Base-by-base conservation (phyloP, 2,888 invertebrate genomes). In the Gibbula magus region DNA sequence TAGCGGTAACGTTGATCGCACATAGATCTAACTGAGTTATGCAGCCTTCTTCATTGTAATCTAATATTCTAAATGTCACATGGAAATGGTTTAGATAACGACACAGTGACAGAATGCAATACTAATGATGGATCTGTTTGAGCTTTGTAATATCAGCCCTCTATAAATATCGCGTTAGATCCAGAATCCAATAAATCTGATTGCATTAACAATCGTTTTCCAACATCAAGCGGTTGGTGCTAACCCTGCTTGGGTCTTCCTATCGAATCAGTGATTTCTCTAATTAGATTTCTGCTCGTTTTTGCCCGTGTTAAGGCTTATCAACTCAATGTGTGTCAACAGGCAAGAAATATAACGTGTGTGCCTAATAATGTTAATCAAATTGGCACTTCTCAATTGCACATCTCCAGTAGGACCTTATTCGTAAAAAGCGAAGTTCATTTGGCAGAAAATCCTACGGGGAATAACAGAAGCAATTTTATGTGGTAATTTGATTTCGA, bases 271-370 rank as follows among this genome's bases (percentile, higher is more conserved):
- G 70, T 35, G 32, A 20, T 29, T 35, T 39, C 70, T 70, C 35
- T 70, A 70, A 70, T 70, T 70, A 70, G 70, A 70, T 70, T 35
- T 32, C 20, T 39, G 39, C 25, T 39, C 16, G 39, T 70, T 32
- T 70, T 70, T 32, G 70, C 39, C 35, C 70, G 35, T 39, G 70
- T 70, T 20, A 35, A 35, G 70, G 39, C 70, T 70, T 70, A 70
- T 70, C 35, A 35, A 70, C 10, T 35, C 32, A 13, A 35, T 20
- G 32, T n/a, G 32, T 70, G 70, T 70, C 70, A 70, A 70, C 70
- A 35, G 35, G 35, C 70, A 70, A 35, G 70, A 70, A 18, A 70
- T 70, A 70, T 70, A 70, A 35, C 70, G 20, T 35, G 29, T 35
- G 32, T 35, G 35, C 35, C 70, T 70, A 70, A 70, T 70, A 70